Evolutionary conservation across 1,140 invertebrate species (phyloP), one percentile per base, ranked within the genome.

Genomic region (Formica selysi): DNA sequence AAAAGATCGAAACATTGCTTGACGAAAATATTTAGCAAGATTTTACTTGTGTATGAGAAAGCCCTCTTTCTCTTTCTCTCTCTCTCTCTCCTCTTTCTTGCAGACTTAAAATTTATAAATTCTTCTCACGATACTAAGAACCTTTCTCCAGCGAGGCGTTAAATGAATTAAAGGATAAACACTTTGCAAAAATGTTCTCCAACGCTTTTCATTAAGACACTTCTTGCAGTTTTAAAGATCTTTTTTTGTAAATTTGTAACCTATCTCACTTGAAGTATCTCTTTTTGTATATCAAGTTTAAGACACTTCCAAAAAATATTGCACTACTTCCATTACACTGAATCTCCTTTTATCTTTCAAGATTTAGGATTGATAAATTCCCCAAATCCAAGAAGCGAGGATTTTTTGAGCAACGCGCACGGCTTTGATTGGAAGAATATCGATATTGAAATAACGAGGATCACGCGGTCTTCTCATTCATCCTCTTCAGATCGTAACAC

Each of bases 351-450:
- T 13, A n/a, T n/a, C 8, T 29, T 38, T 62, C n/a, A 32, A 81
- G n/a, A 74, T 74, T 74, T 54, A 44, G n/a, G 11, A 83, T 83
- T 29, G 62, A 48, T n/a, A 11, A 83, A 41, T 8, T 19, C 13
- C 32, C n/a, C 36, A 8, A 57, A 76, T 64, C 41, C 38, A 29
- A 73, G 57, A 73, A 83, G 38, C 51, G 26, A 73, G 54, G 38
- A 73, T 73, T 13, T 62, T 70, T 83, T 83, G 79, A 83, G 79
- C 79, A 83, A 83, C 79, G 38, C 79, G 38, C 51, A 71, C 54
- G 22, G 51, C 68, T 83, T 83, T 48, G 54, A 83, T 83, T 83
- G 79, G 79, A 83, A 83, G 79, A 83, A 73, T 83, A 83, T 73
- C 38, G 68, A 83, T 73, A 74, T 38, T 83, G 41, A 83, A 29